A percentile compares a stretch with the other conserved stretches of the same genome.
Evolutionary conservation across 37 sponge, comb jelly and placozoan species (phyloP).

Genomic region (Geodia barretti): DNA sequence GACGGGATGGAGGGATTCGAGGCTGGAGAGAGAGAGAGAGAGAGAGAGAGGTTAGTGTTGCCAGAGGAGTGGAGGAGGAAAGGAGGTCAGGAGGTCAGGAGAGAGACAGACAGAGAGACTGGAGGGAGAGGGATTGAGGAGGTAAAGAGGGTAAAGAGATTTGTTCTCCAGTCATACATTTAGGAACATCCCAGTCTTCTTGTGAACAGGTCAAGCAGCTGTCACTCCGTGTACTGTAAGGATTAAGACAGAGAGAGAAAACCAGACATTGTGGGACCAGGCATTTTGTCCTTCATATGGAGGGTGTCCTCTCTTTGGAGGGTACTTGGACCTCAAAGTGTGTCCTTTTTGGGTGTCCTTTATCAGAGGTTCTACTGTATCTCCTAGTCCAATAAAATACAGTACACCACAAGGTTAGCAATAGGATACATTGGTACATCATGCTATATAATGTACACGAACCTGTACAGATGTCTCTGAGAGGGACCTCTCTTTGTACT

Average conservation of each 20-base stretch:
- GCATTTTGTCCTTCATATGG: too few species aligned
- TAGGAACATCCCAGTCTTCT: conserved; percentile 34
- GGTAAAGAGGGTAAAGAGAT: not conserved
- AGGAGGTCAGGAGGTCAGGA: not conserved
- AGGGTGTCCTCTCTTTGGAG: too few species aligned
- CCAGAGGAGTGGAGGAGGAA: not conserved
- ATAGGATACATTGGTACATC: too few species aligned
- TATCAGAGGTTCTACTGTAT: too few species aligned
- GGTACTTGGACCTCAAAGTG: too few species aligned
- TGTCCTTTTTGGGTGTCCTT: too few species aligned
- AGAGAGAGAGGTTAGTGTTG: not conserved
- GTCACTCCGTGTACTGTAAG: not conserved
- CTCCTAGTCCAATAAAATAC: too few species aligned
- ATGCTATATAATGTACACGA: not conserved
- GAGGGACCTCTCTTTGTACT: conserved; percentile 28
- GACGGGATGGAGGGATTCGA: conserved; percentile 30
- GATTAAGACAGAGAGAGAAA: too few species aligned
- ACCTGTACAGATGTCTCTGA: conserved; percentile 59
- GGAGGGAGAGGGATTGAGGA: conserved; percentile 2
- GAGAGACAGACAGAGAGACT: conserved; percentile 9
- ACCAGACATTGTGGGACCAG: too few species aligned
- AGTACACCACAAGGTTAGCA: too few species aligned
- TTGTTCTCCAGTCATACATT: conserved; percentile 5
- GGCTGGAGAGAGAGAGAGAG: conserved; percentile 38
- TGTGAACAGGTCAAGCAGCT: conserved; percentile 61